Evolutionary conservation across 2,797 vertebrate genomes (phyloP).

Genomic region (Garrulus glandarius): DNA sequence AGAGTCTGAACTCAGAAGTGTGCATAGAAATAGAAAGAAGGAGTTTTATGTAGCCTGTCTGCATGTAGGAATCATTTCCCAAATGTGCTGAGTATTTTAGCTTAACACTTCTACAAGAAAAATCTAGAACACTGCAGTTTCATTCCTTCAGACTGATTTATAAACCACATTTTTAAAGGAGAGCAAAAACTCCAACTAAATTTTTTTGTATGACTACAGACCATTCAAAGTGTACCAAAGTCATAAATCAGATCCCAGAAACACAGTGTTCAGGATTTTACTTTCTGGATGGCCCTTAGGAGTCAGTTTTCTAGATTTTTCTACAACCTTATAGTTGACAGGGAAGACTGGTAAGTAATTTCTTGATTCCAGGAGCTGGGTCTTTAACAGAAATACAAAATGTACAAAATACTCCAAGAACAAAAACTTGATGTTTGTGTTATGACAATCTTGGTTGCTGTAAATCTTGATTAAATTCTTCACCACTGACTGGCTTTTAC

Average conservation of each 20-base stretch:
- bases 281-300: neutral
- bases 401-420: neutral
- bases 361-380: neutral
- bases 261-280: neutral
- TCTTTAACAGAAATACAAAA: neutral
- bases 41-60: neutral
- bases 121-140: neutral
- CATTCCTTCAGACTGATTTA: neutral
- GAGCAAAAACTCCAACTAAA: neutral
- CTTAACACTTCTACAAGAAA: neutral
- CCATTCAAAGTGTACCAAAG: neutral
- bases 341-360: neutral
- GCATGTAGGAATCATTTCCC: neutral
- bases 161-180: neutral
- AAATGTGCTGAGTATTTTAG: neutral
- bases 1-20: neutral
- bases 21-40: neutral
- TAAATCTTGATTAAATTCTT: neutral
- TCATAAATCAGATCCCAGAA: neutral
- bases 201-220: neutral
- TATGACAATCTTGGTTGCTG: neutral
- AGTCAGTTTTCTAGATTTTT: neutral
- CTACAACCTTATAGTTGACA: neutral
- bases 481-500: neutral
- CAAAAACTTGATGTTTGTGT: rapidly evolving